phyloP scores from a whole-genome alignment of 30 jellyfish, hydroid and myxozoan genomes.

The Aurelia aurita region DNA sequence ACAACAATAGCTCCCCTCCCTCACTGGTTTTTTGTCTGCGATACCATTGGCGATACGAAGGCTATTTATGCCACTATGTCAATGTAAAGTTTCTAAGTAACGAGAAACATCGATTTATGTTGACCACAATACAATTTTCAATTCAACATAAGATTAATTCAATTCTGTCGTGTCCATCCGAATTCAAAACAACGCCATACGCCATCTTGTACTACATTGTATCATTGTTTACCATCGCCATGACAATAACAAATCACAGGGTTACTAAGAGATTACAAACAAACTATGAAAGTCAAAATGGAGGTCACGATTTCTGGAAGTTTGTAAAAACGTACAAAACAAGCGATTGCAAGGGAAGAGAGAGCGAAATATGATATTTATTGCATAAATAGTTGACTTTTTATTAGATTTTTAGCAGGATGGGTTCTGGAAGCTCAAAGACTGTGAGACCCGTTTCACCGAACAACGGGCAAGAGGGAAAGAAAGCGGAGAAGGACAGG shows the following conservation, averaged over 20 bases:
- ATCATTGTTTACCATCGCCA: background rate
- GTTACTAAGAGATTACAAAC: background rate
- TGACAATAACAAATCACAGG: background rate
- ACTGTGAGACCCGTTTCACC: background rate
- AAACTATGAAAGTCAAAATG: background rate
- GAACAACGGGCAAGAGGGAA: background rate
- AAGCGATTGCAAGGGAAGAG: background rate
- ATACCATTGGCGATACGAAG: no score
- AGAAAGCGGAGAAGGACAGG: slow-evolving; percentile 8
- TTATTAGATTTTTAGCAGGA: background rate
- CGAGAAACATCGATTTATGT: no score
- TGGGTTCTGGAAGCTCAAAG: slow-evolving; percentile 73
- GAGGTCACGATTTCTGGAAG: no score
- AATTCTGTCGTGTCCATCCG: no score
- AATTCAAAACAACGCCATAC: no score
- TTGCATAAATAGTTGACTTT: no score
- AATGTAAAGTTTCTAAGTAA: no score
- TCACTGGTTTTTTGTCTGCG: no score
- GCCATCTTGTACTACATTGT: background rate
- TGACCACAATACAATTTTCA: no score
- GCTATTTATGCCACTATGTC: no score
- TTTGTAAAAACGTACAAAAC: background rate
- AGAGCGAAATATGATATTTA: background rate
- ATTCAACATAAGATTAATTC: no score
- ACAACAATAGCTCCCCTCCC: no score